Base-by-base conservation (phyloP, 2,113 vertebrate genomes). In the Myotis davidii region DNA sequence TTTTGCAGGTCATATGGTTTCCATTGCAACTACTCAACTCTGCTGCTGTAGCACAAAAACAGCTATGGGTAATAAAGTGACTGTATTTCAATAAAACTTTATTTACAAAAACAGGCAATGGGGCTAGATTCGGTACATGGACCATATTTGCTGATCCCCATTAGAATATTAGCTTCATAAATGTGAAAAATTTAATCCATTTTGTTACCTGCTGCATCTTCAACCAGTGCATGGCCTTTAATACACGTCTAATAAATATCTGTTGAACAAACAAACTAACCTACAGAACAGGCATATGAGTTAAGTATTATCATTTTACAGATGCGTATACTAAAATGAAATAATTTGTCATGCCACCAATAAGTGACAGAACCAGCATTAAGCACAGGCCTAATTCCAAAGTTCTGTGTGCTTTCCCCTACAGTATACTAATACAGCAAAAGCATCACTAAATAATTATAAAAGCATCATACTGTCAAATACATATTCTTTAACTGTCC, bases 221-320 rank as follows among this genome's bases (percentile, higher is more conserved):
- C 13, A 14, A 48, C 67, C 1, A 48, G 29, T 61, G 8, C 23
- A 37, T 39, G n/a, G 25, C 52, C n/a, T 42, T 95, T 78, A 59
- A 76, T 25, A 39, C 6, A 39, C n/a, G 21, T 8, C 11, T 78
- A 82, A 83, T 64, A 88, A 59, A 73, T 61, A 78, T 52, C 23
- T 85, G 14, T 25, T 89, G 45, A 83, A 65, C 21, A 12, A 86
- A 70, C 32, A 2, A 87, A 72, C 27, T 48, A 77, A 94, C 56
- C 25, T 83, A 18, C 21, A 81, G 32, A 74, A 85, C 10, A 79
- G 74, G 34, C 42, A 52, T 13, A 34, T 56, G 54, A 81, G 20
- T 91, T 84, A 94, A 82, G 59, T 69, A 84, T 37, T 70, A 42
- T 20, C n/a, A 86, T 73, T 86, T 95, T 42, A 69, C 10, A 89